Conservation (phyloP, 2,888 invertebrate species). For the Cheilosia vulpina region DNA sequence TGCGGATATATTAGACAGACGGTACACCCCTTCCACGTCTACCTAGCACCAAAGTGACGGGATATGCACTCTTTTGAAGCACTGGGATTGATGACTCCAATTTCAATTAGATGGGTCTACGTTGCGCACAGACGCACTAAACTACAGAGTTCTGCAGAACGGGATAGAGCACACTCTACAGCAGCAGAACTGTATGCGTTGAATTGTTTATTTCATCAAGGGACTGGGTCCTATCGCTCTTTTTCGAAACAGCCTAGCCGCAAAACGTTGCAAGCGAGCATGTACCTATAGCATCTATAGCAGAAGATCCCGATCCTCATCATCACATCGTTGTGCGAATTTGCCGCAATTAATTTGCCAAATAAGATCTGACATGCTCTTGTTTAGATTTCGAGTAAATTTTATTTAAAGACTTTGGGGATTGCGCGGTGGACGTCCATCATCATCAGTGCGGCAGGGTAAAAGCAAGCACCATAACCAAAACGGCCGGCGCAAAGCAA, state of each 20-base stretch:
- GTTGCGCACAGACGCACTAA: constrained; percentile 19
- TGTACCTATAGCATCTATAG: not conserved
- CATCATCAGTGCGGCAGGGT: constrained; percentile 56
- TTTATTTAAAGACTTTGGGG: constrained; percentile 70
- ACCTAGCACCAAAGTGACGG: constrained; percentile 2
- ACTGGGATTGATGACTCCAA: constrained; percentile 65
- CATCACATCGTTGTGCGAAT: constrained; percentile 74
- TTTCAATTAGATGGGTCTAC: constrained; percentile 53
- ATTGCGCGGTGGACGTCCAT: constrained; percentile 67
- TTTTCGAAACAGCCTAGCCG: constrained; percentile 7
- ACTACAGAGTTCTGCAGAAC: not conserved
- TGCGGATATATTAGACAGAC: constrained; percentile 62
- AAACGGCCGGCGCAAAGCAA: not conserved
- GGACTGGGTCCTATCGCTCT: constrained; percentile 16
- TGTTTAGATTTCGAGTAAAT: constrained; percentile 73
- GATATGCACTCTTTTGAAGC: constrained; percentile 40
- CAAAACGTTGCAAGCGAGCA: not conserved
- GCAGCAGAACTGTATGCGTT: constrained; percentile 55
- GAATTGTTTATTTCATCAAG: constrained; percentile 62
- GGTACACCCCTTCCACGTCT: constrained; percentile 25
- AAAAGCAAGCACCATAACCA: constrained; percentile 3
- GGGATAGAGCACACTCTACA: constrained; percentile 16
- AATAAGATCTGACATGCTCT: constrained; percentile 74
- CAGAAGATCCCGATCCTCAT: constrained; percentile 61
- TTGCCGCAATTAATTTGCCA: constrained; percentile 75